Conservation (phyloP, 2,113 vertebrate species). For the Otis tarda region DNA sequence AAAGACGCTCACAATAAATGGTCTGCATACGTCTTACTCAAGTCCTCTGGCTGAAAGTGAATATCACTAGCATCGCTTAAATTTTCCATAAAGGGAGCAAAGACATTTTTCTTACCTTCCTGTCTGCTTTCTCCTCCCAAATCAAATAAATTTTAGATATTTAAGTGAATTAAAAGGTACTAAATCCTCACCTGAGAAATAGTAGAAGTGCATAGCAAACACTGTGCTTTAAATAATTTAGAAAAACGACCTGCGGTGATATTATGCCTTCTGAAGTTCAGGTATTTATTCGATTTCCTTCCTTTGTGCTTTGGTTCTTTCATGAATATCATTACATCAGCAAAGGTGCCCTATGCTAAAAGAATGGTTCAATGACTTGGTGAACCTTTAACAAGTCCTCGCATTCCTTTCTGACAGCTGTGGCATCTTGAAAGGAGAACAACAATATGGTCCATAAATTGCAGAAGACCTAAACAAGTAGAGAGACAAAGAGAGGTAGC, state of each 20-base stretch:
- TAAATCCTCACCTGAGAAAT: constrained; percentile 17
- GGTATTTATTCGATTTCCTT: not conserved
- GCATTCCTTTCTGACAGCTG: constrained; percentile 1
- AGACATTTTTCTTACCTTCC: not conserved
- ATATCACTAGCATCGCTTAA: not conserved
- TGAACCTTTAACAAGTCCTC: not conserved
- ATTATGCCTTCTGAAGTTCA: not conserved
- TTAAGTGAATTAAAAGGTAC: constrained; percentile 25
- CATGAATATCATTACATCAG: constrained; percentile 35
- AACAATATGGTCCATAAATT: not conserved
- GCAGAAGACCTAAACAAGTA: not conserved
- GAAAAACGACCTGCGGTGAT: not conserved
- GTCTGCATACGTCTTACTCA: not conserved
- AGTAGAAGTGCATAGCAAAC: not conserved
- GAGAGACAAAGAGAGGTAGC: not conserved
- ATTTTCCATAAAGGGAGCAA: not conserved
- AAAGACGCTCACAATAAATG: not conserved
- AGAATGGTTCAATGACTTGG: not conserved
- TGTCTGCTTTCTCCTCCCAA: not conserved
- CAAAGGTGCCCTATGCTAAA: not conserved
- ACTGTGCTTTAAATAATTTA: constrained; percentile 14
- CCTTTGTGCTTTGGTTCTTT: not conserved
- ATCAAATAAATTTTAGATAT: not conserved
- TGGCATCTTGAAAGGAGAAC: not conserved
- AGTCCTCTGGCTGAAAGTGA: not conserved